Conservation (phyloP, 2,113 vertebrate genomes). For the Mungos mungo region DNA sequence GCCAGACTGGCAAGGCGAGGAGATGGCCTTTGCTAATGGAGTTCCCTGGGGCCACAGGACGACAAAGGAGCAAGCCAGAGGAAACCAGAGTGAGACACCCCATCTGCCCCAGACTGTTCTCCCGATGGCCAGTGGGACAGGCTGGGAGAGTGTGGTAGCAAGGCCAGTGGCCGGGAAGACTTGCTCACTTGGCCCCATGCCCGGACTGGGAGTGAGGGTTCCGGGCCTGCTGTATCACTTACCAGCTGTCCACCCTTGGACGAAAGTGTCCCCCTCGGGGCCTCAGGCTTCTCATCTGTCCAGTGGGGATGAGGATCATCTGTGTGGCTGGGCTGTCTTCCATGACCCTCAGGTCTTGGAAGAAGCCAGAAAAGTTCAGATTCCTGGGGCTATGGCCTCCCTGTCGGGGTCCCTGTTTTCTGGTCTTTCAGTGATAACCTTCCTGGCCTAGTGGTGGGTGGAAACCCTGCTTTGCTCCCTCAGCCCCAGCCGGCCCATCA, state of each 20-base stretch:
- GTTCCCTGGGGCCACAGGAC: not conserved
- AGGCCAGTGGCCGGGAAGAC: not conserved
- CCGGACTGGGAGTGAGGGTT: not conserved
- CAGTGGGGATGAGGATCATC: not conserved
- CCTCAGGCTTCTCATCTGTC: not conserved
- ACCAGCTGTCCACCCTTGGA: not conserved
- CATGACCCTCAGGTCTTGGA: not conserved
- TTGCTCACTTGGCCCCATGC: not conserved
- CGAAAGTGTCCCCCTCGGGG: not conserved
- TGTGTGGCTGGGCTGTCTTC: not conserved
- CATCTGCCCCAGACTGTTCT: not conserved
- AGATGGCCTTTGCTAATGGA: not conserved
- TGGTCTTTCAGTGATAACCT: not conserved
- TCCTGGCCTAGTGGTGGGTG: accelerated
- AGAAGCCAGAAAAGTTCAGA: not conserved
- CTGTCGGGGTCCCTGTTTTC: not conserved
- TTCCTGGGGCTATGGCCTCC: not conserved
- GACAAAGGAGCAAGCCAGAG: not conserved
- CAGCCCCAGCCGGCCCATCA: not conserved
- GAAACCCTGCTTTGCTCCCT: not conserved
- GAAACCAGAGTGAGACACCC: not conserved
- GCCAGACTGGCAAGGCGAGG: not conserved
- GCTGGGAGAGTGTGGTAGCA: too few species aligned
- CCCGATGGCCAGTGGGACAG: not conserved
- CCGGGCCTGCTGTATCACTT: not conserved